These are phyloP conservation scores for Melanogrammus aeglefinus DNA, from an alignment of 2,797 vertebrate genomes.

Conservation along the genomic window DNA sequence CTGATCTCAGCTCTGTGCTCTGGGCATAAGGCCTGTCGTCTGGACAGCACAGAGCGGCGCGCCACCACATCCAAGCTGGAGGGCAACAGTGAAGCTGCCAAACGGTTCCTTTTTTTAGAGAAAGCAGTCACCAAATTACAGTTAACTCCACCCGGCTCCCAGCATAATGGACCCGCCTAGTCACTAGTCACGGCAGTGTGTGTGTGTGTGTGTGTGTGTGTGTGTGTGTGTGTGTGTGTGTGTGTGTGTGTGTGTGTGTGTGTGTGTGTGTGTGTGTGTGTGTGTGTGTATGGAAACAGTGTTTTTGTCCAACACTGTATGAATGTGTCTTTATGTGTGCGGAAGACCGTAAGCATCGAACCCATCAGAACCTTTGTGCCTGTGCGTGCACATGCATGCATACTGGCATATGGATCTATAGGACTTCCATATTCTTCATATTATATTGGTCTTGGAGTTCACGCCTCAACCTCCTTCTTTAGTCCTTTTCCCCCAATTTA, in stretches of 20 bases:
- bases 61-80: conserved; percentile 74
- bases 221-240: conserved; percentile 29
- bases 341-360: conserved; percentile 22
- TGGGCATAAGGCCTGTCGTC: conserved; percentile 7
- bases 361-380: neutral
- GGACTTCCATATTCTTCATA: neutral
- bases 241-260: conserved; percentile 38
- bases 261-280: too few species aligned
- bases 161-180: conserved; percentile 66
- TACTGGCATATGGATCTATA: neutral
- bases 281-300: conserved; percentile 1
- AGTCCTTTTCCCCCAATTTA: too few species aligned
- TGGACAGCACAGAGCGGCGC: conserved; percentile 30
- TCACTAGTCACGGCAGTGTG: conserved; percentile 36
- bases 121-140: conserved; percentile 79
- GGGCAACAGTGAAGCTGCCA: conserved; percentile 68
- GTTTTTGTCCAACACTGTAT: neutral
- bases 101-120: conserved; percentile 76
- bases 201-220: conserved; percentile 39
- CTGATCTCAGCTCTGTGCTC: conserved; percentile 41
- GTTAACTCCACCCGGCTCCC: conserved; percentile 72
- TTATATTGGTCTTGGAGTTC: neutral
- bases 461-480: too few species aligned
- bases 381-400: neutral
- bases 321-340: conserved; percentile 12